Percentiles rank a stretch among this genome's conserved stretches.
Conservation (phyloP, 1,140 invertebrate genomes). For the Hyposmocoma kahamanoa region DNA sequence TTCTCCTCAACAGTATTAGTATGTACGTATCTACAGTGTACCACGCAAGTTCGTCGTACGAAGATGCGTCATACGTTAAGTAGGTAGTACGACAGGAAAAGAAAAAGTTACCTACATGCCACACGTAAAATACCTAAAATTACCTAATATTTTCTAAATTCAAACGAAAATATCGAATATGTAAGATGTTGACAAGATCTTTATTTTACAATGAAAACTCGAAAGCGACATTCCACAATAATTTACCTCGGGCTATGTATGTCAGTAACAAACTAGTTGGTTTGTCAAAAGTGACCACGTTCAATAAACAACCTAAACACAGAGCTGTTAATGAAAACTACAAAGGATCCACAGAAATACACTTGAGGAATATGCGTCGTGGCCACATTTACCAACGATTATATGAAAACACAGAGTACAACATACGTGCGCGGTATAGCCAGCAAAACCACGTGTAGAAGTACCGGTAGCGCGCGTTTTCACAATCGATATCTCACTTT, state of each 20-base stretch:
- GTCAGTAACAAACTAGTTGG: constrained; percentile 37
- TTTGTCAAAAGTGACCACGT: constrained; percentile 62
- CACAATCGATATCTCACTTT: constrained; percentile 40
- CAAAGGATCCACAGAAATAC: constrained; percentile 21
- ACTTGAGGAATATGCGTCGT: constrained; percentile 18
- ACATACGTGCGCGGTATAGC: constrained; percentile 51
- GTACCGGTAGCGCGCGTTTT: constrained; percentile 64
- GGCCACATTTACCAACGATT: constrained; percentile 25
- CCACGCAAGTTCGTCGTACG: not conserved
- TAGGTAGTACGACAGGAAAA: not conserved
- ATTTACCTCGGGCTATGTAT: constrained; percentile 42
- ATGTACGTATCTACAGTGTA: too few relatives aligned
- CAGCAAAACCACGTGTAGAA: constrained; percentile 63
- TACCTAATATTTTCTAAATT: too few relatives aligned
- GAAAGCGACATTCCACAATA: constrained; percentile 25
- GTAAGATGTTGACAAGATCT: too few relatives aligned
- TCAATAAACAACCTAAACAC: constrained; percentile 52
- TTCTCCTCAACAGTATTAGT: too few relatives aligned
- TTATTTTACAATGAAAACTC: constrained; percentile 24
- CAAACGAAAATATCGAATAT: too few relatives aligned
- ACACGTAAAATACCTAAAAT: too few relatives aligned
- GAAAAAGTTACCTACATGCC: not conserved
- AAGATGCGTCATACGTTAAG: not conserved
- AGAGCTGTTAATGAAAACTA: constrained; percentile 29
- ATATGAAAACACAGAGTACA: constrained; percentile 38